Conservation (phyloP, 2,797 vertebrate species). For the Botia kubotai region DNA sequence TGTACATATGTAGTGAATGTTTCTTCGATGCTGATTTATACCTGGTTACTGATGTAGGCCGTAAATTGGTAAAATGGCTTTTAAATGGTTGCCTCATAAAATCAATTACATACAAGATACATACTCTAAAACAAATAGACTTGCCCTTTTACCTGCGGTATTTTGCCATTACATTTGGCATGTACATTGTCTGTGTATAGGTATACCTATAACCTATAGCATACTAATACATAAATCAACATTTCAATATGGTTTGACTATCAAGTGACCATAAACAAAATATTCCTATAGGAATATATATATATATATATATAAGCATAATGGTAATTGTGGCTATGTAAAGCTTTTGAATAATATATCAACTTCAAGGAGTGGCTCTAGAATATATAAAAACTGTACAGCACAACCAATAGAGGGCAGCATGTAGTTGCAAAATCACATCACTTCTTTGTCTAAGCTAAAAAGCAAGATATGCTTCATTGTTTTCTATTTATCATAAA, state of each 20-base stretch:
- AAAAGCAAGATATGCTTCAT: slow-evolving; percentile 52
- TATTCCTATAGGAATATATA: not conserved
- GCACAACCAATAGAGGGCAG: slow-evolving; percentile 64
- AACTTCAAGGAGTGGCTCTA: slow-evolving; percentile 31
- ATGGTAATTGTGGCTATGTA: not conserved
- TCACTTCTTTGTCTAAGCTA: slow-evolving; percentile 55
- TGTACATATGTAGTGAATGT: not conserved
- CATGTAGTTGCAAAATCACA: slow-evolving; percentile 53
- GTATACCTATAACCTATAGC: not conserved
- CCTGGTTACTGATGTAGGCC: not conserved
- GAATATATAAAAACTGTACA: slow-evolving; percentile 1
- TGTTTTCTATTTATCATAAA: slow-evolving; percentile 60
- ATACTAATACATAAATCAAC: slow-evolving; percentile 1
- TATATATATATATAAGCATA: not conserved
- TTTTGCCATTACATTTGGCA: not conserved
- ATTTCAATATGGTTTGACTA: not conserved
- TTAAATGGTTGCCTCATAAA: not conserved
- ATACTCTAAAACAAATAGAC: not conserved
- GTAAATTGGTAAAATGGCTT: not conserved
- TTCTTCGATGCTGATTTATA: not conserved
- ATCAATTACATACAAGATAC: not conserved
- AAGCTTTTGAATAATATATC: slow-evolving; percentile 3
- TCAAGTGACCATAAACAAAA: slow-evolving; percentile 7
- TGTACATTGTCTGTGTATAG: not conserved
- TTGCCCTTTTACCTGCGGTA: not conserved